phyloP scores from a whole-genome alignment of 2,797 vertebrate species.

The Florisuga fusca region DNA sequence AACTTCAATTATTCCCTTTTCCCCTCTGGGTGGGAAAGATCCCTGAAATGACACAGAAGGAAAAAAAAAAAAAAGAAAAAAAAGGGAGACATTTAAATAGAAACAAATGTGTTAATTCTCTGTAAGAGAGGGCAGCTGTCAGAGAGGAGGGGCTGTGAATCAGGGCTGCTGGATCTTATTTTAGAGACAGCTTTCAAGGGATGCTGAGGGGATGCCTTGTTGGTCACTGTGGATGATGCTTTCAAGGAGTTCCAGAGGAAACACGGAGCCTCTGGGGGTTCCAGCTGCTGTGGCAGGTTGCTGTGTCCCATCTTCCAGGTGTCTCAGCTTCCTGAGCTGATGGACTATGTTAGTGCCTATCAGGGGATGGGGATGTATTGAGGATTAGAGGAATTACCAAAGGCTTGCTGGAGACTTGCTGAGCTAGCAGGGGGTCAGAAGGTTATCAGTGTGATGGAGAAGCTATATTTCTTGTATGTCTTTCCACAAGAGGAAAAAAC shows the following conservation, averaged over 20 bases:
- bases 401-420: neutral
- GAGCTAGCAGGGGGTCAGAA: neutral
- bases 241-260: neutral
- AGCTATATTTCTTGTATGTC: neutral
- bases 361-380: neutral
- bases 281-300: neutral
- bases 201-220: neutral
- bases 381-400: conserved; percentile 54
- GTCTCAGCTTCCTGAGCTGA: neutral
- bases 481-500: neutral
- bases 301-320: neutral
- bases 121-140: neutral
- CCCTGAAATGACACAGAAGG: neutral
- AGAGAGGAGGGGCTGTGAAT: neutral
- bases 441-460: neutral
- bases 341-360: neutral
- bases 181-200: neutral
- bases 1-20: neutral
- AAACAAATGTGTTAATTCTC: neutral
- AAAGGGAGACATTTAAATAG: neutral
- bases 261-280: accelerated
- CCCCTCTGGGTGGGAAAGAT: neutral
- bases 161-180: neutral
- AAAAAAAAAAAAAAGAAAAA: too few species aligned
- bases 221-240: accelerated